Conservation (phyloP, 2,888 invertebrate genomes). For the Melanostoma scalare region DNA sequence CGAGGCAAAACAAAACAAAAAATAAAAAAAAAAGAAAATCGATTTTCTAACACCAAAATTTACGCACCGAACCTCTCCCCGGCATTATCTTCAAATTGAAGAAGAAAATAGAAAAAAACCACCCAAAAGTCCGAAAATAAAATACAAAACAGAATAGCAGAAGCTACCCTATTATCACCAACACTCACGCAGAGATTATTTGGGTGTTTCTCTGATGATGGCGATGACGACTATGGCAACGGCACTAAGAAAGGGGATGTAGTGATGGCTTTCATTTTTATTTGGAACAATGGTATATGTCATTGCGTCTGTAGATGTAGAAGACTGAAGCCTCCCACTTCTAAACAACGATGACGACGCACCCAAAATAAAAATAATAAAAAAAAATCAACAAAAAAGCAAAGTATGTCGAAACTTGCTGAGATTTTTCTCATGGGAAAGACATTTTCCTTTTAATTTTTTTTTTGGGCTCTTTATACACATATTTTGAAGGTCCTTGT, state of each 20-base stretch:
- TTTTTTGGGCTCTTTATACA: no score
- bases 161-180: slow-evolving; percentile 69
- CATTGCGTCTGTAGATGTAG: slow-evolving; percentile 39
- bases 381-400: slow-evolving; percentile 20
- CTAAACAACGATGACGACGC: no score
- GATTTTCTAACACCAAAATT: slow-evolving; percentile 63
- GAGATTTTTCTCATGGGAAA: slow-evolving; percentile 66
- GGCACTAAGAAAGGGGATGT: slow-evolving; percentile 3
- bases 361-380: neutral
- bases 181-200: slow-evolving; percentile 69
- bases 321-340: slow-evolving; percentile 19
- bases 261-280: slow-evolving; percentile 49
- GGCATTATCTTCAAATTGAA: slow-evolving; percentile 10
- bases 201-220: slow-evolving; percentile 61
- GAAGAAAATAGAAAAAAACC: slow-evolving; percentile 22
- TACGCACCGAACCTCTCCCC: slow-evolving; percentile 1
- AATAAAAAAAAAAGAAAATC: slow-evolving; percentile 54
- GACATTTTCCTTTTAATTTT: neutral
- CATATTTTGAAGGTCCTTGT: slow-evolving; percentile 57
- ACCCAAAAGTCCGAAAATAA: slow-evolving; percentile 52
- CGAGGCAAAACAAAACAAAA: neutral
- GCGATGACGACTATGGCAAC: slow-evolving; percentile 43
- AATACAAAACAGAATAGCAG: slow-evolving; percentile 48
- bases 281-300: slow-evolving; percentile 59
- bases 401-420: slow-evolving; percentile 54